Base-by-base conservation (phyloP, 2,888 invertebrate species). In the Gastracanthus pulcherrimus region DNA sequence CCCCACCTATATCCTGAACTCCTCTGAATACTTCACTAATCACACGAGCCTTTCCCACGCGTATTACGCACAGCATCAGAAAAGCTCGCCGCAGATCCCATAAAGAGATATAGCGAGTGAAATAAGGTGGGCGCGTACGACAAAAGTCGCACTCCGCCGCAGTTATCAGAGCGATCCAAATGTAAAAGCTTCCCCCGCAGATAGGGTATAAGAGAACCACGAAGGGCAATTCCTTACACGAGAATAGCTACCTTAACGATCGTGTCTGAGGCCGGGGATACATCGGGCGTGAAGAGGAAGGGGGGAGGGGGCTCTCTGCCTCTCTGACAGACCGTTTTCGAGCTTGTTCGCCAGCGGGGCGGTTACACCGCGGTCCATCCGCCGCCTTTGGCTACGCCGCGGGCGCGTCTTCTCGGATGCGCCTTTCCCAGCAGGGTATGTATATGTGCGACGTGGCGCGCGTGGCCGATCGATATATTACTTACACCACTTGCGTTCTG, bases 211-310 rank as follows among this genome's bases (percentile, higher is more conserved):
- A 58, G 55, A 51, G 36, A 38, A 26, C 84, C 84, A n/a, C n/a
- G n/a, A 85, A 85, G 83, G 67, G 60, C 60, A 36, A 74, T 74
- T 67, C 41, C 48, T 74, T 67, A 45, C 29, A 6, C 26, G 75
- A 86, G 87, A 88, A 89, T 88, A 86, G 87, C 87, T 87, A 88
- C 90, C 89, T 89, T 89, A 89, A 89, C 88, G 89, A 89, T 89
- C 89, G 85, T 87, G 88, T 89, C 89, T 88, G 87, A 16, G 9
- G 3, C 34, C 86, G 86, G 85, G 84, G 85, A 84, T 88, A 89
- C 87, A 89, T 89, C 86, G 88, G 86, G 88, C 88, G 89, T 89
- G 87, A 89, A 89, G 88, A 87, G 89, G 87, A 87, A 26, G 38
- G 69, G 38, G 34, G 26, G 16, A 6, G 7, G 23, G n/a, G 38